Percentiles rank a stretch among this genome's conserved stretches.
These are phyloP conservation scores for Atlantisia rogersi DNA, from an alignment of 2,113 vertebrate genomes.

Conservation along the genomic window DNA sequence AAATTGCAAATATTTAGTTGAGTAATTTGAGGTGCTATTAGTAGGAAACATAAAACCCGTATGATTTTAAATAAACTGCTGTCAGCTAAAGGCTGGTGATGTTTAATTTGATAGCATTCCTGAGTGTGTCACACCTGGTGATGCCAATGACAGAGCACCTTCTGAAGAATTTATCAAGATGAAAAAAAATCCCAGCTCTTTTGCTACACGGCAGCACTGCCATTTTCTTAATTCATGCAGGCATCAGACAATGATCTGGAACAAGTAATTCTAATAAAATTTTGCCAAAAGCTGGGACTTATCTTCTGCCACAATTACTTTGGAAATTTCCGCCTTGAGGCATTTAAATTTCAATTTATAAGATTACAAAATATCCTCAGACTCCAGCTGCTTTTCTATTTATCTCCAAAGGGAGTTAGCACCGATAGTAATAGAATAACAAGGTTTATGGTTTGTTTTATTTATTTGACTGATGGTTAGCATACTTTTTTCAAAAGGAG, in stretches of 20 bases:
- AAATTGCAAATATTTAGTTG: neutral
- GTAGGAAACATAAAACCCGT: neutral
- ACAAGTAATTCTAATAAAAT: slow-evolving; percentile 56
- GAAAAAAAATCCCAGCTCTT: neutral
- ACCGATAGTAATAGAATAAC: slow-evolving; percentile 36
- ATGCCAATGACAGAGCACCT: neutral
- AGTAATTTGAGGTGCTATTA: neutral
- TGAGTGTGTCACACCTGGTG: neutral
- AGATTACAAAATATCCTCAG: slow-evolving; percentile 57
- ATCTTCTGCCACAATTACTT: slow-evolving; percentile 64
- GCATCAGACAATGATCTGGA: slow-evolving; percentile 47
- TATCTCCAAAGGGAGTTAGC: slow-evolving; percentile 54
- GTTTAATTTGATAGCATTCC: neutral
- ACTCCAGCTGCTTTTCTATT: slow-evolving; percentile 65
- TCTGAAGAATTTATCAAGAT: neutral
- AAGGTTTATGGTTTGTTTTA: slow-evolving; percentile 61
- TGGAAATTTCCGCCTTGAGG: slow-evolving; percentile 62
- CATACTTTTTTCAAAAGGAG: neutral
- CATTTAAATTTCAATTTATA: slow-evolving; percentile 70
- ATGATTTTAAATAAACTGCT: neutral
- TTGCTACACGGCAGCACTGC: neutral
- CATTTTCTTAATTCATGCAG: slow-evolving; percentile 31
- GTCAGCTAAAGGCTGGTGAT: neutral
- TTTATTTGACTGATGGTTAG: slow-evolving; percentile 45
- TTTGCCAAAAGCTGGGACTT: slow-evolving; percentile 62